Percentiles rank a stretch among this genome's conserved stretches.
phyloP scores from a whole-genome alignment of 2,797 vertebrate genomes.

The Myripristis jacobus region DNA sequence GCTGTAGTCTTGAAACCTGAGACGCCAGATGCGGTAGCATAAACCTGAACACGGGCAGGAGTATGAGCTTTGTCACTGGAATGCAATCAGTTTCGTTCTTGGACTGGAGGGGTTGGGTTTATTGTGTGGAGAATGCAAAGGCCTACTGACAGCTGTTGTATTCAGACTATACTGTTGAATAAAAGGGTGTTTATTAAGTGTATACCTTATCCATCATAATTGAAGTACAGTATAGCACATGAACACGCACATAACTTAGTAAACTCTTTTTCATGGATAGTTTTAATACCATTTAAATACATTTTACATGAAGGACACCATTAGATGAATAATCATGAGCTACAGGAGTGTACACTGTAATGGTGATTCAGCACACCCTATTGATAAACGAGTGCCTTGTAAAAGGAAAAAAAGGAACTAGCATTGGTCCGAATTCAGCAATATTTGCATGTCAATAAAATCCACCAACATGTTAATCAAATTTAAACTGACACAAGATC shows the following conservation, averaged over 20 bases:
- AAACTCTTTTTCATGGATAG: constrained; percentile 23
- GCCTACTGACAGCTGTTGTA: constrained; percentile 1
- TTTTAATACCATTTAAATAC: constrained; percentile 71
- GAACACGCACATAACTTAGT: neutral
- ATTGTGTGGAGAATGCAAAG: constrained; percentile 36
- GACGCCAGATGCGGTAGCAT: constrained; percentile 32
- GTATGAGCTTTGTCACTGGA: neutral
- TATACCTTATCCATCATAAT: no score
- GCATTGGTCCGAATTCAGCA: neutral
- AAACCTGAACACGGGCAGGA: constrained; percentile 10
- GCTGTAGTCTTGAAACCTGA: constrained; percentile 48
- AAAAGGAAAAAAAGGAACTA: constrained; percentile 18
- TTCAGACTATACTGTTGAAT: no score
- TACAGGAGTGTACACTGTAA: constrained; percentile 39
- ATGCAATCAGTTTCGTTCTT: constrained; percentile 40
- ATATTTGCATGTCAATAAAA: neutral
- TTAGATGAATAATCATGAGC: constrained; percentile 44
- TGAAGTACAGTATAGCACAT: neutral
- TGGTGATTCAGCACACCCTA: constrained; percentile 5
- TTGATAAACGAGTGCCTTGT: constrained; percentile 13
- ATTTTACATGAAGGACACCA: constrained; percentile 69
- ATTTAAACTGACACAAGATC: neutral
- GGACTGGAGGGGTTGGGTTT: constrained; percentile 45
- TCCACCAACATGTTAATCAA: neutral
- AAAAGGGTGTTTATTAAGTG: no score